Base-by-base conservation (phyloP, 2,888 invertebrate species). In the Nephrotoma flavescens region DNA sequence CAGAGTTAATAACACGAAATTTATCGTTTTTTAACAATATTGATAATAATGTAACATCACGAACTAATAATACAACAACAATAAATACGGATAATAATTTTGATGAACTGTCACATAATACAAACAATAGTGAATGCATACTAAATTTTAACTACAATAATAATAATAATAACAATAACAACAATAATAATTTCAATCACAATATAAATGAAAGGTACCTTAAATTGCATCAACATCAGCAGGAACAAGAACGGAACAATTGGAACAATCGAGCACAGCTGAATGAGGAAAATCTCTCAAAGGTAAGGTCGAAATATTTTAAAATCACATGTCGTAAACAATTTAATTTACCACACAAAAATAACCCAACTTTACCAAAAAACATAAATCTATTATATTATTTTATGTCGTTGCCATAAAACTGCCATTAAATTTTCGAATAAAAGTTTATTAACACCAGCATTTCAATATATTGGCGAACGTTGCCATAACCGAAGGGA, bases 251-350 rank as follows among this genome's bases (percentile, higher is more conserved):
- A 19, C 44, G 31, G 71, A 31, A 71, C 31, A 71, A 71, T 71
- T 31, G 71, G 71, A 71, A 71, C 31, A 71, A n/a, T 84, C 84
- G 42, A 45, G 31, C 44, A 41, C 86, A 86, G 11, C 86, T 87
- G 41, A 87, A 57, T 41, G 87, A 86, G 41, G 86, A 87, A 31
- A 86, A 87, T 83, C 86, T 87, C 15, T 83, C 86, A 85, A 84
- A 83, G 86, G 87, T 87, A 52, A 87, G 86, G 6, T 15, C 4
- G 1, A 31, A 31, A 71, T 71, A 71, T 57, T 57, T 57, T 0
- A 85, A 85, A 41, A 42, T 85, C 11, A 44, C 44, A 85, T 85
- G 31, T 71, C 31, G 9, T 15, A 52, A 52, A 52, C 52, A 52
- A 52, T 52, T 52, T 52, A 19, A 15, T 52, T 15, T 15, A 52